Conservation (phyloP, 2,113 vertebrate species). For the Cathartes aura region DNA sequence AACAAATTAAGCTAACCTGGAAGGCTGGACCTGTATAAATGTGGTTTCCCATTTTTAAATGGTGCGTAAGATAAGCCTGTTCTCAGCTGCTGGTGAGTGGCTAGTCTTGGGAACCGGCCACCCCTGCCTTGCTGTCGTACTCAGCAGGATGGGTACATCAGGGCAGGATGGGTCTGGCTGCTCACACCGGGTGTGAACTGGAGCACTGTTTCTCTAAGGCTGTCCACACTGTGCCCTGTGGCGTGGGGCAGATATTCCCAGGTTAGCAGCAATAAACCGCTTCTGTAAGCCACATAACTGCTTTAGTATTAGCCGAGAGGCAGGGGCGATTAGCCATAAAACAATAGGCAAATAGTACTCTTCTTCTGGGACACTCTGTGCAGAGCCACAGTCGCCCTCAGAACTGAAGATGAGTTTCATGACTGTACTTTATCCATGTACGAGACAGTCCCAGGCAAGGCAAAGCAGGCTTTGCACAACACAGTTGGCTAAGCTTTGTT, state of each 20-base stretch:
- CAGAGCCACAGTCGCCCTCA: background rate
- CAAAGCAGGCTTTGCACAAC: background rate
- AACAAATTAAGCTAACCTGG: background rate
- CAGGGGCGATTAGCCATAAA: background rate
- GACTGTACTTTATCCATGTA: background rate
- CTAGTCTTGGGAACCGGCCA: fast-evolving
- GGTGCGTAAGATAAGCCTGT: background rate
- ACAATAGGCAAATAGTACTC: background rate
- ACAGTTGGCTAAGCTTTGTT: background rate
- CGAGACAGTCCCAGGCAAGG: background rate
- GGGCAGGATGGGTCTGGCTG: background rate
- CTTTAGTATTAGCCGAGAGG: background rate
- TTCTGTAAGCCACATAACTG: background rate
- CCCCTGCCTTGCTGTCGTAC: background rate
- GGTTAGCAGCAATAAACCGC: background rate
- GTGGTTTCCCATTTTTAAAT: background rate
- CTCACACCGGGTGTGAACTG: fast-evolving
- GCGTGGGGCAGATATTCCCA: background rate
- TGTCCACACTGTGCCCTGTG: background rate
- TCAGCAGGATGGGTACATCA: background rate
- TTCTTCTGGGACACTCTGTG: background rate
- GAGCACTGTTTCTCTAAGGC: background rate
- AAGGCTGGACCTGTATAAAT: background rate
- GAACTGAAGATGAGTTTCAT: background rate
- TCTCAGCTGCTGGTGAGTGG: background rate